Evolutionary conservation across 2,113 vertebrate genomes (phyloP).

Genomic region (Donacobius atricapilla): DNA sequence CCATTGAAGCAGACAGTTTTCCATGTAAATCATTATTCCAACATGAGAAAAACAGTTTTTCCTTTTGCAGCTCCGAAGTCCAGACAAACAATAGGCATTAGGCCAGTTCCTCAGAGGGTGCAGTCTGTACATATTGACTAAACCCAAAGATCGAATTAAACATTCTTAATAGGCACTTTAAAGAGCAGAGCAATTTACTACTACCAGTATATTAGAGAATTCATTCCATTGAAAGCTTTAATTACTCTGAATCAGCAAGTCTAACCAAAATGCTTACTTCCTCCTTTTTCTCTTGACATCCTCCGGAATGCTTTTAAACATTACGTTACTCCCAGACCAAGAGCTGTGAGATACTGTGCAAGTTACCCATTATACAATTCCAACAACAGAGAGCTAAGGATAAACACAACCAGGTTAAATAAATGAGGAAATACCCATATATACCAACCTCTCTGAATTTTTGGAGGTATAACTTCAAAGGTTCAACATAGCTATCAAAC

Average conservation of each 20-base stretch:
- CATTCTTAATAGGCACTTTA: background rate
- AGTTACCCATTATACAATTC: background rate
- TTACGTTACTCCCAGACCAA: background rate
- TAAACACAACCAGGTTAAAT: background rate
- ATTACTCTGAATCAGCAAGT: background rate
- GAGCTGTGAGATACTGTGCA: background rate
- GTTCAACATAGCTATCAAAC: conserved; percentile 98
- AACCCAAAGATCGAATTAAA: background rate
- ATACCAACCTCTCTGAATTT: conserved; percentile 94
- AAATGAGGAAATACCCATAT: background rate
- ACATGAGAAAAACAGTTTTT: background rate
- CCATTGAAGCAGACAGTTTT: background rate
- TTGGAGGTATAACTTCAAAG: conserved; percentile 95
- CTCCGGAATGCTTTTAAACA: background rate
- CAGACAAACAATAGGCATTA: background rate
- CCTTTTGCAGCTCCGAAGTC: background rate
- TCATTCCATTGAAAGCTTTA: conserved; percentile 13
- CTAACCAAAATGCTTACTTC: conserved; percentile 7
- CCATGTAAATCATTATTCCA: background rate
- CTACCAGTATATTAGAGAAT: background rate
- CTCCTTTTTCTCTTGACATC: background rate
- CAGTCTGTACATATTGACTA: background rate
- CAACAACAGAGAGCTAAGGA: background rate
- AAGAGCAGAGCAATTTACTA: conserved; percentile 1
- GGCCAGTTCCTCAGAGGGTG: background rate